A percentile compares a stretch with the other conserved stretches of the same genome.
phyloP scores from a whole-genome alignment of 2,797 vertebrate species.

The Paguma larvata region DNA sequence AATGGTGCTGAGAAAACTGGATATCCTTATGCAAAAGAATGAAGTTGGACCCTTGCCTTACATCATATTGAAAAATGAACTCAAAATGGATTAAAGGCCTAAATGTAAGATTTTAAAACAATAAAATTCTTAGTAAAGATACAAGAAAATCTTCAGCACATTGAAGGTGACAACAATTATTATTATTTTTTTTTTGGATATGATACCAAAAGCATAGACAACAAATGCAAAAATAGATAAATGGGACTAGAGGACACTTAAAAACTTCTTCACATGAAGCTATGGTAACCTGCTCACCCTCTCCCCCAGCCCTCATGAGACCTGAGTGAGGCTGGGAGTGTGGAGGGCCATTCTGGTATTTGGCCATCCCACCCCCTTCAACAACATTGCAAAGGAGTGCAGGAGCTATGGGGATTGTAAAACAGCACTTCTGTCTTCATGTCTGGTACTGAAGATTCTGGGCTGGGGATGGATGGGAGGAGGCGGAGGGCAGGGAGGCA shows the following conservation, averaged over 20 bases:
- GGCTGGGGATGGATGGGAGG: not conserved
- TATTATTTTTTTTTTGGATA: not conserved
- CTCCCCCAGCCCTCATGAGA: not conserved
- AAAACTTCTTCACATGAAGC: not conserved
- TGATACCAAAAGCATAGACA: not conserved
- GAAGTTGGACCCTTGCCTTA: not conserved
- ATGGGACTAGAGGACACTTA: not conserved
- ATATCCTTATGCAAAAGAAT: not conserved
- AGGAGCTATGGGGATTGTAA: not conserved
- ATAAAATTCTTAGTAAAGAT: not conserved
- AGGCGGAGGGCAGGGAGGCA: not conserved
- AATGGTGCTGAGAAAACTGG: not conserved
- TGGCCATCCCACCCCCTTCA: not conserved
- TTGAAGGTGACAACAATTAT: not conserved
- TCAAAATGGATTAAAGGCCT: not conserved
- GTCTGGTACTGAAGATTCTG: not conserved
- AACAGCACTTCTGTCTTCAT: not conserved
- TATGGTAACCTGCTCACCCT: slow-evolving; percentile 18
- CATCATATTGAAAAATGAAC: not conserved
- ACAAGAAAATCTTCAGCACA: not conserved
- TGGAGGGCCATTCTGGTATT: no score
- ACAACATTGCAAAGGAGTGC: slow-evolving; percentile 23
- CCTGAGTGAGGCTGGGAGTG: not conserved
- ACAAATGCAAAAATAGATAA: not conserved
- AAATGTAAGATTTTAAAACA: not conserved